A percentile compares a stretch with the other conserved stretches of the same genome.
Evolutionary conservation across 2,113 vertebrate species (phyloP).

Genomic region (Campylomormyrus tamandua): DNA sequence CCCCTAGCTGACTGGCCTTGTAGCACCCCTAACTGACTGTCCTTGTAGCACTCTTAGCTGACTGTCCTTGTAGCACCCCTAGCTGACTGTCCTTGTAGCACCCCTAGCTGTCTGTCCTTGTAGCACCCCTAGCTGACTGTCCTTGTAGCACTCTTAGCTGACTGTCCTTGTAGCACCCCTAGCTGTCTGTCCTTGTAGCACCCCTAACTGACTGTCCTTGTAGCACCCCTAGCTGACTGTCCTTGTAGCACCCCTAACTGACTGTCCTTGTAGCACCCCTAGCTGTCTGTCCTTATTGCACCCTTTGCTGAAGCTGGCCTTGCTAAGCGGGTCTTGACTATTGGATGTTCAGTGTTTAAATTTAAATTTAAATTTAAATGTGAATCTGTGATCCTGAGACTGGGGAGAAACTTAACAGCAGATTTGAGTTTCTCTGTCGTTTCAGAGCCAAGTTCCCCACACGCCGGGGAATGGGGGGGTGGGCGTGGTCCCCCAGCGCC

Average conservation of each 20-base stretch:
- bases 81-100: background rate
- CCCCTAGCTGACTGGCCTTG: too few relatives aligned
- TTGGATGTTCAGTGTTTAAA: background rate
- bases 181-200: background rate
- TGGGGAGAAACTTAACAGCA: background rate
- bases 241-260: too few relatives aligned
- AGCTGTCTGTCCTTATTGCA: background rate
- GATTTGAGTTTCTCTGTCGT: background rate
- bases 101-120: background rate
- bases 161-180: too few relatives aligned
- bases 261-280: background rate
- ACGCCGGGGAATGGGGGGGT: background rate
- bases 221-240: background rate
- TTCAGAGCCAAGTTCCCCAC: background rate
- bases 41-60: too few relatives aligned
- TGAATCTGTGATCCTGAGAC: background rate
- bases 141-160: too few relatives aligned
- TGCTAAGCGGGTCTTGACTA: background rate
- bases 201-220: background rate
- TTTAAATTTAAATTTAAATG: background rate
- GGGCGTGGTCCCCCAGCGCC: background rate
- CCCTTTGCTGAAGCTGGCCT: background rate
- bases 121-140: too few relatives aligned
- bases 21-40: too few relatives aligned
- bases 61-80: background rate